These are phyloP conservation scores for Zaprionus gabonicus DNA, from an alignment of 1,140 invertebrate genomes.

Conservation along the genomic window DNA sequence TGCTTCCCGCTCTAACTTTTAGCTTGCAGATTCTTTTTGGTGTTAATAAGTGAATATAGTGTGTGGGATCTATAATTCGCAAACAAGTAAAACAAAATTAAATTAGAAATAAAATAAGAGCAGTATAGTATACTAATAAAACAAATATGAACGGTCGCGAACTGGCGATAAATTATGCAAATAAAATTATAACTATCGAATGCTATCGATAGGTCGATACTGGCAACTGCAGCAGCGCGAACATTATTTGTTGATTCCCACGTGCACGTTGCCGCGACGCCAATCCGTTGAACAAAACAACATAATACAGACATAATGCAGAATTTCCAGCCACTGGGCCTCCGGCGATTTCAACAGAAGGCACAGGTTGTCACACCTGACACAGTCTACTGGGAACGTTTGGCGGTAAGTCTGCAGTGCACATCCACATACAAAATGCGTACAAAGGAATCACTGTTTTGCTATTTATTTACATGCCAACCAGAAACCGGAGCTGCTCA, in stretches of 20 bases:
- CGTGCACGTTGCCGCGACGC: not conserved
- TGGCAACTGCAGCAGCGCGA: not conserved
- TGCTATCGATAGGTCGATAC: not conserved
- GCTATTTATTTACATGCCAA: conserved; percentile 14
- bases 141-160: not conserved
- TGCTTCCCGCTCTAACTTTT: too few relatives aligned
- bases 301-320: conserved; percentile 78
- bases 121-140: not conserved
- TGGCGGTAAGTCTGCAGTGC: conserved; percentile 87
- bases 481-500: conserved; percentile 93
- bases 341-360: conserved; percentile 89
- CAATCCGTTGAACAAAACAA: not conserved
- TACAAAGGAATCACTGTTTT: not conserved
- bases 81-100: too few relatives aligned
- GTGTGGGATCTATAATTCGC: too few relatives aligned
- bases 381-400: conserved; percentile 93
- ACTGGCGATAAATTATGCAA: not conserved
- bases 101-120: too few relatives aligned
- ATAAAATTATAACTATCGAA: not conserved
- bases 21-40: too few relatives aligned
- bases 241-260: not conserved
- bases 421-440: not conserved
- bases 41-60: too few relatives aligned
- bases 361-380: conserved; percentile 90
- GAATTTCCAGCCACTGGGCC: conserved; percentile 90